These are phyloP conservation scores for Pangasius djambal DNA, from an alignment of 2,797 vertebrate species.

Conservation along the genomic window DNA sequence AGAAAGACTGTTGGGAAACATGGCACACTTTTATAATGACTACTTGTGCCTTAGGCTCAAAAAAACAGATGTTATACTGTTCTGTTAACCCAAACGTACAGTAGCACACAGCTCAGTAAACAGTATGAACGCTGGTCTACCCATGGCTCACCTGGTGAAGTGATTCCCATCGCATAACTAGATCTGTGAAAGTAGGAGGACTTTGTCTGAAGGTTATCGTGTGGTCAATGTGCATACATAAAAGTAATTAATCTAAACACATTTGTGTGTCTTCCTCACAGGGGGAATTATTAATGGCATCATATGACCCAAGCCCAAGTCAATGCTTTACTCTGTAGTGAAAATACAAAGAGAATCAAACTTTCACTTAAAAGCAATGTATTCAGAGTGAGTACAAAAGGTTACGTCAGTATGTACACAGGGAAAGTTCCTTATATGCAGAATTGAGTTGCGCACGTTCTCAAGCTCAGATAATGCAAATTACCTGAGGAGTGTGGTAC, in stretches of 20 bases:
- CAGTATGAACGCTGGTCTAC: not conserved
- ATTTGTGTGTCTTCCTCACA: not conserved
- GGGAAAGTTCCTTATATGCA: not conserved
- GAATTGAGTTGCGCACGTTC: too few species aligned
- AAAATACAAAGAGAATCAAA: not conserved
- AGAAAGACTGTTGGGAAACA: slow-evolving; percentile 12
- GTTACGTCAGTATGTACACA: not conserved
- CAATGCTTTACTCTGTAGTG: not conserved
- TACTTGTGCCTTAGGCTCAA: not conserved
- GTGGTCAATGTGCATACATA: not conserved
- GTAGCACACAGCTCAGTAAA: not conserved
- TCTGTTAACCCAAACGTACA: not conserved
- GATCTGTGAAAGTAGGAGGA: not conserved
- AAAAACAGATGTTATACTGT: slow-evolving; percentile 6
- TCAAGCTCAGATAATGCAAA: too few species aligned
- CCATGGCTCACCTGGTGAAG: not conserved
- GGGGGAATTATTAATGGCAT: not conserved
- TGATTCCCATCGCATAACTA: not conserved
- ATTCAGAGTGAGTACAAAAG: not conserved
- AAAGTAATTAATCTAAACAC: not conserved
- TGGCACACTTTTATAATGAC: slow-evolving; percentile 35
- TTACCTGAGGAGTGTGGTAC: too few species aligned
- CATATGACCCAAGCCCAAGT: not conserved
- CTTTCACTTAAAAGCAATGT: not conserved
- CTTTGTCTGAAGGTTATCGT: not conserved